Evolutionary conservation across 2,888 invertebrate genomes (phyloP), one percentile per base, ranked within the genome.

Genomic region (Corbicula japonica): DNA sequence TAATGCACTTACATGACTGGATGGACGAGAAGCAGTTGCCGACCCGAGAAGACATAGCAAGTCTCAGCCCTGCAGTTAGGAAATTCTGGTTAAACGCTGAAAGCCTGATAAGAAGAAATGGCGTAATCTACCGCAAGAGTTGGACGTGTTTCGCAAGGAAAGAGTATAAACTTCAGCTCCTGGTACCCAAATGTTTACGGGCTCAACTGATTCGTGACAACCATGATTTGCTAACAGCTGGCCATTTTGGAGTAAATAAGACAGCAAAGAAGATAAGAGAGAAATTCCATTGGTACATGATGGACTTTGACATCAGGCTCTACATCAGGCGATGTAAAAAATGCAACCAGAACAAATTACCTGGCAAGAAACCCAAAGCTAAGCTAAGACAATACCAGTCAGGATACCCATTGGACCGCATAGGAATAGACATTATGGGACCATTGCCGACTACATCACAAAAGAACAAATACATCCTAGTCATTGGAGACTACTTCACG

Each of bases 371-470:
- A 44, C 21, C 41, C 3, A 56, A 69, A 26, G 56, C 23, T 3
- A 21, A 38, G 28, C 3, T 69, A 38, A 23, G 21, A 28, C 6
- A 98, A 98, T 91, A 96, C 96, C 30, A 98, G 96, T 94, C 98
- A 98, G 89, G 96, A 96, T 12, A 28, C 4, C 69, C 56, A 5
- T n/a, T 69, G 58, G 69, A 69, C 28, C 15, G 58, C 12, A 38
- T 69, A 10, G 58, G 60, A 34, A 28, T 69, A 4, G 69, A 69
- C 32, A 38, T 69, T 6, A 18, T 69, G 15, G 58, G 44, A 2
- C 69, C 69, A 8, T 23, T 69, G 23, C 35, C 44, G 12, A 32
- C n/a, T 35, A 58, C 69, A 3, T n/a, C n/a, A n/a, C 21, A 18
- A 10, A 58, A 58, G 2, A 56, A 69, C n/a, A n/a, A n/a, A n/a